A percentile compares a stretch with the other conserved stretches of the same genome.
Evolutionary conservation across 2,888 invertebrate genomes (phyloP).

Genomic region (Tetragnatha montana): DNA sequence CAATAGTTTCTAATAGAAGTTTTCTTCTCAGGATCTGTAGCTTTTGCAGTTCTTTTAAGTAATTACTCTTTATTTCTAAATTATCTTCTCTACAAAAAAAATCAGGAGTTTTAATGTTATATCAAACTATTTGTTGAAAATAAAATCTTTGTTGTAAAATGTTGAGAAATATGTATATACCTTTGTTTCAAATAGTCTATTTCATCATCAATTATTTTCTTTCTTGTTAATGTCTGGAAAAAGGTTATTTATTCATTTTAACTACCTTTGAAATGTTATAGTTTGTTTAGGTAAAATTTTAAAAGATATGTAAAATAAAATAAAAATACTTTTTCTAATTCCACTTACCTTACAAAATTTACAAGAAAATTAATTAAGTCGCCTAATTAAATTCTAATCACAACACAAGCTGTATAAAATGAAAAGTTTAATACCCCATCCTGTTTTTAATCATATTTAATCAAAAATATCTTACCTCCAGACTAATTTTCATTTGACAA

Average conservation of each 20-base stretch:
- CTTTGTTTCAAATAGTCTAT: conserved; percentile 48
- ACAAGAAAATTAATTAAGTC: not conserved
- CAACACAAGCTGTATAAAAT: no score
- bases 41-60: conserved; percentile 56
- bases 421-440: no score
- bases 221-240: conserved; percentile 44
- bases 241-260: conserved; percentile 18
- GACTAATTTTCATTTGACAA: conserved; percentile 59
- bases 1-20: conserved; percentile 38
- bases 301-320: not conserved
- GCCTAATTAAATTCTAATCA: not conserved
- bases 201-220: conserved; percentile 61
- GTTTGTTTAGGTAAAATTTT: not conserved
- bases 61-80: conserved; percentile 48
- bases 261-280: not conserved
- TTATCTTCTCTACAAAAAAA: conserved; percentile 45
- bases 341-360: not conserved
- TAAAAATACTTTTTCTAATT: not conserved
- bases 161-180: conserved; percentile 21
- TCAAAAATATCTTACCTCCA: conserved; percentile 38
- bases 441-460: no score
- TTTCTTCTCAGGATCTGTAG: conserved; percentile 47
- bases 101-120: not conserved
- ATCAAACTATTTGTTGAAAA: not conserved
- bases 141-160: no score